Base-by-base conservation (phyloP, 2,113 vertebrate genomes). In the Gila orcuttii region DNA sequence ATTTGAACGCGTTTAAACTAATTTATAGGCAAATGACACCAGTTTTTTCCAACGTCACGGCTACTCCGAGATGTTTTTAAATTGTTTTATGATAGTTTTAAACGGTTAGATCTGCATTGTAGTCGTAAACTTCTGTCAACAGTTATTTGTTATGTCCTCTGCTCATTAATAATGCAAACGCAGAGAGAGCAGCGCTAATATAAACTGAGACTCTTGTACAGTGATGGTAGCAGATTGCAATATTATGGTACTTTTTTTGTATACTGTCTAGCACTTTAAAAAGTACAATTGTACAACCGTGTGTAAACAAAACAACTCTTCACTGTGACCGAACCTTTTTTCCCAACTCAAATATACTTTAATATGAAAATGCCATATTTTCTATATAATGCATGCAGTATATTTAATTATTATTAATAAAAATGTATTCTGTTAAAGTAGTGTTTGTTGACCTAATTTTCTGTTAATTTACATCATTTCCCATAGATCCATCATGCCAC, bases 121-220 rank as follows among this genome's bases (percentile, higher is more conserved):
- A 47, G 6, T n/a, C 3, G 50, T 57, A 78, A 59, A 78, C 4
- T 59, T n/a, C 3, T 23, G 4, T 15, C 75, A 57, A 77, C 75
- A 1, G 50, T 60, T 79, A 0, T n/a, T 8, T 66, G 19, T 47
- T 11, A n/a, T 81, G 11, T 9, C 15, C 13, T 7, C 2, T 31
- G 36, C 23, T 81, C 39, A 81, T 81, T 64, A 81, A 28, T 81
- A 64, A 81, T 66, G 59, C 39, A 64, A 47, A 47, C n/a, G 2
- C 21, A 8, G 19, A 39, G 31, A 60, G 57, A n/a, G 23, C 50
- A 73, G 39, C 10, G 7, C 19, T 4, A 28, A 10, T n/a, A n/a
- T n/a, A 62, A 64, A 64, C 62, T 3, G 62, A 31, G n/a, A 28
- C n/a, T n/a, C n/a, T n/a, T n/a, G 66, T 21, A 15, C 25, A 66